Percentiles rank a stretch among this genome's conserved stretches.
Conservation (phyloP, 2,888 invertebrate genomes). For the Clitarchus hookeri region DNA sequence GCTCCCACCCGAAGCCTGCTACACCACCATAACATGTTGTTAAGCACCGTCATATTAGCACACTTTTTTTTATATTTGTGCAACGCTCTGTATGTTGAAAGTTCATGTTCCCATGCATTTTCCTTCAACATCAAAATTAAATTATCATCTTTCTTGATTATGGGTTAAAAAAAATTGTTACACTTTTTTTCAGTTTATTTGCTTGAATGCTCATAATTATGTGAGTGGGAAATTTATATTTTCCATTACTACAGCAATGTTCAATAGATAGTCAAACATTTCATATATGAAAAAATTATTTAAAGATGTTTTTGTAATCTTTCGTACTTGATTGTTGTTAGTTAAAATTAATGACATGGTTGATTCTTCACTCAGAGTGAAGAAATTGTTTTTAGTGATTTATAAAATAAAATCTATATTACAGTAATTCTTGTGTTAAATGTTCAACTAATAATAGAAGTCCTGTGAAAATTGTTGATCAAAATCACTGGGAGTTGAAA, state of each 20-base stretch:
- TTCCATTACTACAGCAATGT: neutral
- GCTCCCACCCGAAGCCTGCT: constrained; percentile 46
- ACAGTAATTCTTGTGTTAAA: neutral
- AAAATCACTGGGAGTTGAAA: neutral
- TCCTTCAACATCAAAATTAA: neutral
- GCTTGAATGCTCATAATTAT: neutral
- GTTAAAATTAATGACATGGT: neutral
- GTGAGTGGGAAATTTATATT: constrained; percentile 8
- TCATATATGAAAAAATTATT: constrained; percentile 6
- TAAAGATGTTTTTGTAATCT: neutral
- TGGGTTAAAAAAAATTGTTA: neutral
- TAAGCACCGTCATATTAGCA: neutral
- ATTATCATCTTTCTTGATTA: neutral
- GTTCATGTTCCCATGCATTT: neutral
- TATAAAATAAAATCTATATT: neutral
- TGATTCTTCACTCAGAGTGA: neutral
- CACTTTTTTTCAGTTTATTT: neutral
- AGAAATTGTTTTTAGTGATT: neutral
- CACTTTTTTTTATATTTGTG: neutral
- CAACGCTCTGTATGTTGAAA: neutral
- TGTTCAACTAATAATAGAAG: neutral
- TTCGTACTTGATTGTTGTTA: neutral
- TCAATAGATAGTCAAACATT: neutral
- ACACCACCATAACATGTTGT: neutral
- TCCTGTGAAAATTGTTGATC: neutral